phyloP scores from a whole-genome alignment of 2,888 invertebrate species.

The Neoitamus cyanurus region DNA sequence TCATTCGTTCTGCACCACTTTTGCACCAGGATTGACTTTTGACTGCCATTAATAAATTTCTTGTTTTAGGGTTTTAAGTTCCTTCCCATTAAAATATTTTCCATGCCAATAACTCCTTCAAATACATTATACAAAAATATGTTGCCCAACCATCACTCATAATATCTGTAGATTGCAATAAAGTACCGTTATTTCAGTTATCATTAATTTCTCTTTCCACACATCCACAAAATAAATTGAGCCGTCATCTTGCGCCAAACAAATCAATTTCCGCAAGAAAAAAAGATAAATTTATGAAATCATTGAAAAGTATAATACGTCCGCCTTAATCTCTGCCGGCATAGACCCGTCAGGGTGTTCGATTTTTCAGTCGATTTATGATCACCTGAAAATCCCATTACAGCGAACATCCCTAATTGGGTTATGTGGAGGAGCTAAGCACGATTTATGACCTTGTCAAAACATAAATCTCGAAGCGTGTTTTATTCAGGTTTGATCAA shows the following conservation, averaged over 20 bases:
- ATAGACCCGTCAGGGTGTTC: constrained; percentile 13
- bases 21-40: no score
- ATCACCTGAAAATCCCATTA: constrained; percentile 39
- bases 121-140: no score
- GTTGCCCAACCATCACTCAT: no score
- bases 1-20: no score
- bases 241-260: not conserved
- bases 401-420: constrained; percentile 34
- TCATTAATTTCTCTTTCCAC: not conserved
- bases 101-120: no score
- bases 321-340: not conserved
- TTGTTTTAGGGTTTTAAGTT: no score
- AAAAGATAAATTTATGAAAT: not conserved
- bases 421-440: constrained; percentile 28
- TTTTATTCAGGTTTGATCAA: constrained; percentile 28
- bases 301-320: not conserved
- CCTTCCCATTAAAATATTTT: no score
- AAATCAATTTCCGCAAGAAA: not conserved
- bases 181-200: no score
- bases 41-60: no score
- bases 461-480: constrained; percentile 30
- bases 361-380: constrained; percentile 27
- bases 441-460: constrained; percentile 39
- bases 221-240: not conserved
- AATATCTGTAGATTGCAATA: no score